Evolutionary conservation across 2,797 vertebrate genomes (phyloP).

Genomic region (Phrynocephalus vlangalii): DNA sequence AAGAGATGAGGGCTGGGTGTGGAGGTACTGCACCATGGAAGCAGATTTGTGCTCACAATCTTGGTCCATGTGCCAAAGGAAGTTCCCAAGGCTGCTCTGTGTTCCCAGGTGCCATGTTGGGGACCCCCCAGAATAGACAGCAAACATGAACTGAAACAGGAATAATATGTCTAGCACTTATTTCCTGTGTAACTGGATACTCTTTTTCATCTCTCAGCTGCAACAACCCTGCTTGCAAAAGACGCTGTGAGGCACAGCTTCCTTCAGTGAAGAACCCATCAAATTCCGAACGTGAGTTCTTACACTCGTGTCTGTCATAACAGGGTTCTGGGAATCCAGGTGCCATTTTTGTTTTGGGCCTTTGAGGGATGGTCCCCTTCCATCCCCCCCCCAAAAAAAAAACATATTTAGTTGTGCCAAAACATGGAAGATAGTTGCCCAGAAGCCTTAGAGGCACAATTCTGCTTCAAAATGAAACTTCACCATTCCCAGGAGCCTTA

Average conservation of each 20-base stretch:
- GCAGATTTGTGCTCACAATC: background rate
- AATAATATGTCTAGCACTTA: background rate
- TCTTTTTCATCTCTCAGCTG: conserved; percentile 59
- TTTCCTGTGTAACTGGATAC: background rate
- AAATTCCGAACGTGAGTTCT: conserved; percentile 40
- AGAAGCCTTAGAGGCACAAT: too few relatives aligned
- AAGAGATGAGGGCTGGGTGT: background rate
- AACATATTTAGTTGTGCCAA: too few relatives aligned
- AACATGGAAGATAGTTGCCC: too few relatives aligned
- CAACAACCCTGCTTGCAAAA: conserved; percentile 56
- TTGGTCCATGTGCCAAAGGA: background rate
- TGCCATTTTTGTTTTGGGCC: too few relatives aligned
- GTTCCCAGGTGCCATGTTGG: background rate
- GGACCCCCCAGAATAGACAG: too few relatives aligned
- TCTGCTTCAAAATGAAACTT: too few relatives aligned
- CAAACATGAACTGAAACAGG: background rate
- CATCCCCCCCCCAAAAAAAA: too few relatives aligned
- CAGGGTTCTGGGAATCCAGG: too few relatives aligned
- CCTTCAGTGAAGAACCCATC: conserved; percentile 4
- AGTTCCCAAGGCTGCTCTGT: background rate
- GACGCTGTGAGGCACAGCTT: background rate
- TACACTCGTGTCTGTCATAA: background rate
- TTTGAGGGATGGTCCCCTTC: too few relatives aligned
- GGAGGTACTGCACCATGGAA: background rate
- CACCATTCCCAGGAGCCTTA: too few relatives aligned